Base-by-base conservation (phyloP, 2,888 invertebrate genomes). In the Cosmia trapezina region DNA sequence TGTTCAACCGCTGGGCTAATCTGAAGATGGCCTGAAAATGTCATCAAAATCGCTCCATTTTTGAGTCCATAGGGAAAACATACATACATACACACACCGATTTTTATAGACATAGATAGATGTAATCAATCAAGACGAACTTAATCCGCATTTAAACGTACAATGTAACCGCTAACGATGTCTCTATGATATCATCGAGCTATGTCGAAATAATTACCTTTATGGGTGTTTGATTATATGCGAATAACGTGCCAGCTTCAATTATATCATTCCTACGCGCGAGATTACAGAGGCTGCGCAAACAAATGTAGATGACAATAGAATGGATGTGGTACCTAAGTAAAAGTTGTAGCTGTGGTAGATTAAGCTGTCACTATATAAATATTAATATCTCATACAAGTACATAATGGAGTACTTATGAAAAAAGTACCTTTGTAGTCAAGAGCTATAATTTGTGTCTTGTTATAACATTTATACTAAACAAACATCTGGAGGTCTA, bases 161-260 rank as follows among this genome's bases (percentile, higher is more conserved):
- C 78, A 84, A 81, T 85, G 76, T 87, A 80, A 79, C 82, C 81
- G 61, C 86, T 87, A 87, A 88, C 83, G 88, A 83, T 81, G 76
- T 83, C 74, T 84, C 82, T 79, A 82, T 78, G 80, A 85, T 81
- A 81, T 78, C 82, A 81, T 75, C 73, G 66, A 19, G 59, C 73
- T 76, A 78, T 83, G 82, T 85, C 70, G 84, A 79, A 84, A 85
- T 89, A 89, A 88, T 88, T 88, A 82, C 83, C 84, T 83, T 83
- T 67, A 81, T 85, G 76, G 68, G 62, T 82, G 76, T 85, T 88
- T 86, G 83, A 88, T 85, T 86, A 85, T 75, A 82, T 76, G 79
- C 77, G 80, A 86, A 87, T 83, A 81, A 86, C 74, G 76, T 77
- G 78, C 69, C 70, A 74, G 33, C 75, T 71, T 77, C 84, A 86